Evolutionary conservation across 2,113 vertebrate species (phyloP).

Genomic region (Laticauda laticaudata): DNA sequence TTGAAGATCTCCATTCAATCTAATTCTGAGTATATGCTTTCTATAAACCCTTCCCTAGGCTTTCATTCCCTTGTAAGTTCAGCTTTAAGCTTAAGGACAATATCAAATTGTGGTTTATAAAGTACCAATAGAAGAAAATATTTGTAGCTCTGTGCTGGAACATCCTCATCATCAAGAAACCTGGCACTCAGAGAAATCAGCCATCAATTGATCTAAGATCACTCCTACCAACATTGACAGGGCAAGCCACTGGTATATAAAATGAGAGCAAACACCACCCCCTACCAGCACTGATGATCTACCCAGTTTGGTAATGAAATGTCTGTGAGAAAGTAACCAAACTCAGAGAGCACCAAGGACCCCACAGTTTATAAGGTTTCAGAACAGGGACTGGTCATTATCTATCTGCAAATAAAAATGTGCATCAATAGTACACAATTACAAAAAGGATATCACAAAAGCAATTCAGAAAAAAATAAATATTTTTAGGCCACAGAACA

Average conservation of each 20-base stretch:
- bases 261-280: not conserved
- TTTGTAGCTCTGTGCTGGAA: not conserved
- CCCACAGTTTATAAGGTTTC: not conserved
- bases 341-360: not conserved
- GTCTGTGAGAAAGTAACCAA: not conserved
- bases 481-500: not conserved
- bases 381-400: not conserved
- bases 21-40: not conserved
- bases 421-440: not conserved
- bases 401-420: not conserved
- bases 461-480: not conserved
- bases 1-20: not conserved
- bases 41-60: not conserved
- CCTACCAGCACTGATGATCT: not conserved
- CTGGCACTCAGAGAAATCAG: not conserved
- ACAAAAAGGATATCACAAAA: not conserved
- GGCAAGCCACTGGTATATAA: not conserved
- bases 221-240: not conserved
- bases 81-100: not conserved
- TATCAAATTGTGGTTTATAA: not conserved
- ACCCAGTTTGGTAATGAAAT: not conserved
- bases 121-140: not conserved
- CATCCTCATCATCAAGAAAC: not conserved
- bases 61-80: not conserved
- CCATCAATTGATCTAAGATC: not conserved